phyloP scores from a whole-genome alignment of 2,113 vertebrate genomes.

The Lophura nycthemera region DNA sequence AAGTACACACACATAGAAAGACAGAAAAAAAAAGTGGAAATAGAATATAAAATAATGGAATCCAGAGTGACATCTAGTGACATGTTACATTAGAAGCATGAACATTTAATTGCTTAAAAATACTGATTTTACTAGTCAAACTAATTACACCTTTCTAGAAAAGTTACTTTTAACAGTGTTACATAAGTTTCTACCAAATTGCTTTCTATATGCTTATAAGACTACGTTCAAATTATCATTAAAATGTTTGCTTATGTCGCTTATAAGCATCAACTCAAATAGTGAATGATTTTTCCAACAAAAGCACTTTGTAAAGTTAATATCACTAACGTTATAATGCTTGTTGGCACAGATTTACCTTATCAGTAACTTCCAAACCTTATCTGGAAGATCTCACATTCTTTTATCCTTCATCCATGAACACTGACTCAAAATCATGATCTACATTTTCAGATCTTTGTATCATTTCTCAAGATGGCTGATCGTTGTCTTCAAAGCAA shows the following conservation, averaged over 20 bases:
- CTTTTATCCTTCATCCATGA: neutral
- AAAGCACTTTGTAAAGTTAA: neutral
- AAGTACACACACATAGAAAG: constrained; percentile 51
- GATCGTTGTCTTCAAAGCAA: neutral
- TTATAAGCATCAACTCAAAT: neutral
- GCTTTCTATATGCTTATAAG: neutral
- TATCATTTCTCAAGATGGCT: neutral
- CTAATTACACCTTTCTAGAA: constrained; percentile 14
- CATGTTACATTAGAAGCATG: constrained; percentile 69
- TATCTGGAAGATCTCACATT: neutral
- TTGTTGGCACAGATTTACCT: neutral
- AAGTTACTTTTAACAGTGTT: neutral
- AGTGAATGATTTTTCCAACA: neutral
- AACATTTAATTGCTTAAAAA: constrained; percentile 43
- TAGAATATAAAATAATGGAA: constrained; percentile 75
- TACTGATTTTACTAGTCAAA: constrained; percentile 5
- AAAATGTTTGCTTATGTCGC: neutral
- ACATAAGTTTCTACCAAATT: neutral
- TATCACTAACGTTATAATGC: neutral
- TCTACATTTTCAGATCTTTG: neutral
- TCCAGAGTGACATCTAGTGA: constrained; percentile 84
- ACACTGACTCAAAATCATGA: neutral
- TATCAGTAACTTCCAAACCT: neutral
- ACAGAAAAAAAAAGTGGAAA: constrained; percentile 71
- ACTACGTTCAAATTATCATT: neutral